phyloP scores from a whole-genome alignment of 1,140 invertebrate species.

The Linepithema humile region DNA sequence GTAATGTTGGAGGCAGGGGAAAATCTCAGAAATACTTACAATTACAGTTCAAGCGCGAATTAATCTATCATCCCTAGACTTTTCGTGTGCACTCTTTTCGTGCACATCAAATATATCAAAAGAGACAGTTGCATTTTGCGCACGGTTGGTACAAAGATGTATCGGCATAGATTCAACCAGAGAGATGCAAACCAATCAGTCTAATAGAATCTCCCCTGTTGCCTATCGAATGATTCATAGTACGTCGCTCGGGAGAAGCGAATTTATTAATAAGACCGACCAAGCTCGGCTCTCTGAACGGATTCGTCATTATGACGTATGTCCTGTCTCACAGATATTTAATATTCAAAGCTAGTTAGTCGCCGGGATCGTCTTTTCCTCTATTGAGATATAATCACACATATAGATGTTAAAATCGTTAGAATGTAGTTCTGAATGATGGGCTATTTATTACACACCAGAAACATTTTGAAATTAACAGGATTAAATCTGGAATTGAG shows the following conservation, averaged over 20 bases:
- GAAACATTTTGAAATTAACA: not conserved
- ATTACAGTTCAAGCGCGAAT: not conserved
- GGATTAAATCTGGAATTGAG: not conserved
- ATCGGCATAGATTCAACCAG: conserved; percentile 61
- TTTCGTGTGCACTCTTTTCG: not conserved
- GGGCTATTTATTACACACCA: not conserved
- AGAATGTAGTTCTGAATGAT: not conserved
- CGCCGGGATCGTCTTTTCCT: conserved; percentile 39
- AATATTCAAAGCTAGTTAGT: conserved; percentile 64
- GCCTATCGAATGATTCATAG: conserved; percentile 76
- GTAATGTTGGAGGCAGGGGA: no score
- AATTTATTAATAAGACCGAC: conserved; percentile 74
- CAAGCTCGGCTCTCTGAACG: conserved; percentile 49
- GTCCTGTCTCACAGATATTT: conserved; percentile 63
- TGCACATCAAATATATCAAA: conserved; percentile 32
- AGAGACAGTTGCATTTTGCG: conserved; percentile 39
- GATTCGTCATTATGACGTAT: conserved; percentile 73
- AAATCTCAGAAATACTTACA: not conserved
- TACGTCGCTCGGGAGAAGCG: conserved; percentile 70
- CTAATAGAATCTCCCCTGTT: conserved; percentile 74
- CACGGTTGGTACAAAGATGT: conserved; percentile 59
- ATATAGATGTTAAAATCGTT: not conserved
- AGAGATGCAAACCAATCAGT: conserved; percentile 72
- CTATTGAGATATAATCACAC: not conserved
- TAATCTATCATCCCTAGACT: not conserved